Evolutionary conservation across 2,888 invertebrate genomes (phyloP).

Genomic region (Steromphala cineraria): DNA sequence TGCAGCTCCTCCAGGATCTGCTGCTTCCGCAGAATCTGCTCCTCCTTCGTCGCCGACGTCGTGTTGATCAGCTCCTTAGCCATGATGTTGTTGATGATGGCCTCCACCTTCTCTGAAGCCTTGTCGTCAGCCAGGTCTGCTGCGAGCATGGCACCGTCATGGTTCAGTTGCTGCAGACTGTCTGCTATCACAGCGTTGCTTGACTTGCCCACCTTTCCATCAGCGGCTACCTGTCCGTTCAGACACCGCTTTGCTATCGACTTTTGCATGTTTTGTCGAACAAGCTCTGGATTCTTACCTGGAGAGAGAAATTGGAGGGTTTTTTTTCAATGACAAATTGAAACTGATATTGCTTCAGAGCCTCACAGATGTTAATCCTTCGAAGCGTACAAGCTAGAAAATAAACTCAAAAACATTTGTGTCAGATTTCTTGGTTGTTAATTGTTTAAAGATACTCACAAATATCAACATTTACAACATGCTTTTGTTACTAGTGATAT

Average conservation of each 20-base stretch:
- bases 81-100: conserved; percentile 75
- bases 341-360: too few species aligned
- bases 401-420: too few species aligned
- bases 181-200: conserved; percentile 35
- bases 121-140: conserved; percentile 63
- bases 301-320: neutral
- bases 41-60: conserved; percentile 75
- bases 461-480: too few species aligned
- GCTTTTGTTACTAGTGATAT: neutral
- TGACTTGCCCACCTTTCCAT: conserved; percentile 30
- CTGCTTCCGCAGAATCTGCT: conserved; percentile 83
- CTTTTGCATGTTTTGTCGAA: conserved; percentile 64
- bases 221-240: conserved; percentile 28
- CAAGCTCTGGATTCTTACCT: conserved; percentile 49
- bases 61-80: conserved; percentile 70
- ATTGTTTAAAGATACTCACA: too few species aligned
- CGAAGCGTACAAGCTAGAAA: too few species aligned
- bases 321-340: too few species aligned
- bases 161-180: conserved; percentile 35
- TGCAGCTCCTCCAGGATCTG: conserved; percentile 83
- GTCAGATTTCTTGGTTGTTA: too few species aligned
- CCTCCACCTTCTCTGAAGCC: conserved; percentile 73
- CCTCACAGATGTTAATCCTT: too few species aligned
- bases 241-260: conserved; percentile 50
- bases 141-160: conserved; percentile 29